Base-by-base conservation (phyloP, 2,888 invertebrate species). In the Diogma glabrata region DNA sequence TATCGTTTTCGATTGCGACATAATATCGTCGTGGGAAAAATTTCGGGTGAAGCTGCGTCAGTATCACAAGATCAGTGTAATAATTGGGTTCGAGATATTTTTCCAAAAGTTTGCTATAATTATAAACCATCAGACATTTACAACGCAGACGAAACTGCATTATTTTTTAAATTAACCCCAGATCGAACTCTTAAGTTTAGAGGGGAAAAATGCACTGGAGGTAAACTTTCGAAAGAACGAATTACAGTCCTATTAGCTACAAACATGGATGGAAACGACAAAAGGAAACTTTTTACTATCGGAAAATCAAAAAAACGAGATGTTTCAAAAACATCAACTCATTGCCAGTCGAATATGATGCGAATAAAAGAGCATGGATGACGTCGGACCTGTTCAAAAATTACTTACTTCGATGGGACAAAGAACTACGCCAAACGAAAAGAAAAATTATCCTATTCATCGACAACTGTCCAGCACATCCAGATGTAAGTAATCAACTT, bases 71-170 rank as follows among this genome's bases (percentile, higher is more conserved):
- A n/a, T n/a, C n/a, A n/a, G n/a, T n/a, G n/a, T n/a, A n/a, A n/a
- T n/a, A 33, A 33, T 33, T 33, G 3, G 33, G 14, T 33, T 12
- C n/a, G 6, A 33, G 5, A 33, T 33, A 16, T 33, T n/a, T 33
- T 33, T 33, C 33, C 33, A 14, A 33, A 33, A 33, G 6, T 33
- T 14, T 16, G 14, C 10, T 28, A 54, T 28, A 58, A 57, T 20
- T 61, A 60, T 50, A 17, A 57, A 9, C 55, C 57, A 52, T 49
- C 48, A 47, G 57, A 62, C 55, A 58, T 61, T 55, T 62, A 58
- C 48, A 60, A 59, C 58, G 59, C 59, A 16, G 58, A 60, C 57
- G 60, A 61, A 56, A 53, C 60, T 19, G 59, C 60, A 14, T 40
- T 60, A 50, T 61, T 63, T 47, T 61, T 53, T 48, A 61, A 56